Conservation (phyloP, 2,888 invertebrate species). For the Erynnis tages region DNA sequence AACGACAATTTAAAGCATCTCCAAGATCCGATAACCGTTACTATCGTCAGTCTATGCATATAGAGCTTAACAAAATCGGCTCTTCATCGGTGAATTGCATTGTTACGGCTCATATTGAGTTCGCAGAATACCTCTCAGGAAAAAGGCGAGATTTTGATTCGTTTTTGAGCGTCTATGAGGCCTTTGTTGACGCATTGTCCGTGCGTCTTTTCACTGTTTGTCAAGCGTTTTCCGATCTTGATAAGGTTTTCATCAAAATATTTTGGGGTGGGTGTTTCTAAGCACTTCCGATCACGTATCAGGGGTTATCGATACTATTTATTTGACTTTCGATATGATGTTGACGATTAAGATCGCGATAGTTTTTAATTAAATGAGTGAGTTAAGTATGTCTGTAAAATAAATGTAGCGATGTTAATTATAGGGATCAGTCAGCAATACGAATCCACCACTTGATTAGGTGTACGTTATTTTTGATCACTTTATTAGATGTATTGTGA, state of each 20-base stretch:
- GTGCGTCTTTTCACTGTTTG: constrained; percentile 7
- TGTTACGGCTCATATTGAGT: constrained; percentile 51
- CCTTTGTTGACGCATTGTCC: constrained; percentile 41
- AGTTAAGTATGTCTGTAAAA: too few species aligned
- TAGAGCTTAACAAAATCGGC: constrained; percentile 35
- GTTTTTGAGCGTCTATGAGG: constrained; percentile 31
- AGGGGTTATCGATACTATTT: too few species aligned
- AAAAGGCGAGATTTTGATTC: constrained; percentile 37
- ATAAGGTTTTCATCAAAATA: constrained; percentile 27
- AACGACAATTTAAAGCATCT: too few species aligned
- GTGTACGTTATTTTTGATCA: too few species aligned
- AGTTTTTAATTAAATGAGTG: too few species aligned
- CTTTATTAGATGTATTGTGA: too few species aligned
- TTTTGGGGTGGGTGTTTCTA: not conserved
- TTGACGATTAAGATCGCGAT: too few species aligned
- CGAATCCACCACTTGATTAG: too few species aligned
- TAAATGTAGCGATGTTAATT: too few species aligned
- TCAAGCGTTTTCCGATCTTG: constrained; percentile 21
- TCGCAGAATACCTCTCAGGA: constrained; percentile 62
- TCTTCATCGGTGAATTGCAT: constrained; percentile 61
- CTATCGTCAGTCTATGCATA: constrained; percentile 5
- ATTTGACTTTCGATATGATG: too few species aligned
- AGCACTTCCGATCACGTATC: constrained; percentile 1
- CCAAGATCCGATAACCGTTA: too few species aligned
- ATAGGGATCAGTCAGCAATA: too few species aligned